Conservation (phyloP, 2,888 invertebrate genomes). For the Caenorhabditis virilis region DNA sequence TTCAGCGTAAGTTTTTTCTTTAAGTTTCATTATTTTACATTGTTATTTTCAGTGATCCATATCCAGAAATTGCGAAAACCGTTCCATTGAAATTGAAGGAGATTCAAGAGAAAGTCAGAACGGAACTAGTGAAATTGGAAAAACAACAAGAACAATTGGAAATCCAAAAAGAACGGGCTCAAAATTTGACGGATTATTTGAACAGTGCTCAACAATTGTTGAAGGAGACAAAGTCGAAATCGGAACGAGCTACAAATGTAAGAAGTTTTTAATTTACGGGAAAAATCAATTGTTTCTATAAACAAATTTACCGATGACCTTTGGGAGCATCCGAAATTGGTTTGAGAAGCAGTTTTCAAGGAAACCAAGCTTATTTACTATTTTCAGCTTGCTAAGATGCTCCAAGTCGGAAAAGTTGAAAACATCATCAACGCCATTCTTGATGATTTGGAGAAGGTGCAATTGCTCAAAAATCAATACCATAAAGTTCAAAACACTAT, state of each 20-base stretch:
- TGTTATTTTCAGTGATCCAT: too few relatives aligned
- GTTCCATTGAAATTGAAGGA: conserved; percentile 24
- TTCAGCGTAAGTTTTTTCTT: too few relatives aligned
- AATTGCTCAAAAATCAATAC: conserved; percentile 27
- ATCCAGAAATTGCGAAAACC: conserved; percentile 26
- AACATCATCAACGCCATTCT: conserved; percentile 38
- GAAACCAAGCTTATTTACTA: too few relatives aligned
- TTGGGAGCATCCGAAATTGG: too few relatives aligned
- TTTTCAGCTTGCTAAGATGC: conserved; percentile 27
- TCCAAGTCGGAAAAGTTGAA: conserved; percentile 33
- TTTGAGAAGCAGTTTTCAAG: too few relatives aligned
- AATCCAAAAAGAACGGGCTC: conserved; percentile 30
- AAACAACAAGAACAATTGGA: conserved; percentile 25
- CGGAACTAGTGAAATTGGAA: conserved; percentile 19
- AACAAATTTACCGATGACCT: too few relatives aligned
- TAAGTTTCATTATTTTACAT: too few relatives aligned
- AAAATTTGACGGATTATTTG: conserved; percentile 26
- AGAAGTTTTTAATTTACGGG: too few relatives aligned
- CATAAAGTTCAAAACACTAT: conserved; percentile 20
- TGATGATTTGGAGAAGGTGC: conserved; percentile 35
- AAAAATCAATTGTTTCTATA: background rate
- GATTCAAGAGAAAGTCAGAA: conserved; percentile 26
- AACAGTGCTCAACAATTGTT: conserved; percentile 41
- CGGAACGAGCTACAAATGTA: conserved; percentile 30
- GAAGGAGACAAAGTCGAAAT: conserved; percentile 41